phyloP scores from a whole-genome alignment of 2,888 invertebrate species.

The Ganaspis brasiliensis region DNA sequence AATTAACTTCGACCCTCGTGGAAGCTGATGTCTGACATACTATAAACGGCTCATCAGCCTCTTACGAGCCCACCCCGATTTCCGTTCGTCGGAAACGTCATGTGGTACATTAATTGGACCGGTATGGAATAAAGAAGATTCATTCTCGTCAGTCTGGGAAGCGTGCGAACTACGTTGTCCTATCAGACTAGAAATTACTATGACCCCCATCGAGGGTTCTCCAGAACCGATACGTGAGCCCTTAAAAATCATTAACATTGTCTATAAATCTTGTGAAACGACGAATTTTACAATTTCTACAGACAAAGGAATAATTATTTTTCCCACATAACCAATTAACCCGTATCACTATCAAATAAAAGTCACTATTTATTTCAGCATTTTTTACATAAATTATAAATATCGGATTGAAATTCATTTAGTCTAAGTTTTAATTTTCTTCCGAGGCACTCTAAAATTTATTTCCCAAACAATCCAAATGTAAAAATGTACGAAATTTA shows the following conservation, averaged over 20 bases:
- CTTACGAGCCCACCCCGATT: constrained; percentile 66
- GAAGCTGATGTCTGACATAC: constrained; percentile 61
- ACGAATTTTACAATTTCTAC: too few species aligned
- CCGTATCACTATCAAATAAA: too few species aligned
- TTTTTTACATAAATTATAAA: too few species aligned
- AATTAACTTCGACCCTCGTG: constrained; percentile 71
- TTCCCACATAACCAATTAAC: too few species aligned
- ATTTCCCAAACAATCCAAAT: too few species aligned
- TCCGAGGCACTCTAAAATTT: too few species aligned
- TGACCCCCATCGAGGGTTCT: constrained; percentile 29
- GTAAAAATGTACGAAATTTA: too few species aligned
- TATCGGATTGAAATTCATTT: too few species aligned
- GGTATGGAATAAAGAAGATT: constrained; percentile 73
- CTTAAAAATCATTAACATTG: constrained; percentile 12
- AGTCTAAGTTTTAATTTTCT: too few species aligned
- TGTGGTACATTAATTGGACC: constrained; percentile 78
- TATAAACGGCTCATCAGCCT: constrained; percentile 52
- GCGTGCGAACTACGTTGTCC: constrained; percentile 58
- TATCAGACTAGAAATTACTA: constrained; percentile 36
- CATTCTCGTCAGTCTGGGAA: constrained; percentile 65
- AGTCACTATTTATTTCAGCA: too few species aligned
- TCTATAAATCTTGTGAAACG: neutral
- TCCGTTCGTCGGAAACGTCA: constrained; percentile 77
- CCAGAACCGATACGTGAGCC: constrained; percentile 1
- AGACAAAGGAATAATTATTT: too few species aligned